A percentile compares a stretch with the other conserved stretches of the same genome.
phyloP scores from a whole-genome alignment of 92 coral and sea anemone genomes.

The Zoanthus sociatus region DNA sequence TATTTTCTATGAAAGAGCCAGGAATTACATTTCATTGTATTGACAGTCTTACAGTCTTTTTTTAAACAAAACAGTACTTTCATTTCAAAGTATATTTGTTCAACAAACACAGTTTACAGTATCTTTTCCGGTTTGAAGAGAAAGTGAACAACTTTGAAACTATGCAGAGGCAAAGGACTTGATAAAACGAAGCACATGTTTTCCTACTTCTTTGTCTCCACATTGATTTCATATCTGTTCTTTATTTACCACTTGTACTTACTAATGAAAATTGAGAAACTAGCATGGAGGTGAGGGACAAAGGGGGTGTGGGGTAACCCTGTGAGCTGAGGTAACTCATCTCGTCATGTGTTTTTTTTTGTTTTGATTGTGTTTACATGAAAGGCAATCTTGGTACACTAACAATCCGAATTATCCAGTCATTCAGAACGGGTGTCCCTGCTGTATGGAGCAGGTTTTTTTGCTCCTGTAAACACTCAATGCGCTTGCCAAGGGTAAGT shows the following conservation, averaged over 20 bases:
- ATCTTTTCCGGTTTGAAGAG: neutral
- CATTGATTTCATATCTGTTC: neutral
- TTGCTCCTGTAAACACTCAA: too few relatives aligned
- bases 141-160: slow-evolving; percentile 5
- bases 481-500: too few relatives aligned
- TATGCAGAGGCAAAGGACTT: slow-evolving; percentile 4
- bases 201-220: neutral
- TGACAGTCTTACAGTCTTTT: neutral
- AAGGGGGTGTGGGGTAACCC: too few relatives aligned
- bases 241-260: neutral
- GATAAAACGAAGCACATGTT: neutral
- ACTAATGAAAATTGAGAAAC: neutral
- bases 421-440: too few relatives aligned
- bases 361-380: too few relatives aligned
- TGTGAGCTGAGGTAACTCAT: too few relatives aligned
- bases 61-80: neutral
- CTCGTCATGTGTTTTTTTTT: too few relatives aligned
- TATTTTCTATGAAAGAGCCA: neutral
- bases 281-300: too few relatives aligned
- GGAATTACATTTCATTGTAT: neutral
- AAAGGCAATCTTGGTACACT: too few relatives aligned
- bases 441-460: too few relatives aligned
- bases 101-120: neutral
- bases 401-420: too few relatives aligned
- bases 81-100: slow-evolving; percentile 21